Conservation (phyloP, 2,888 invertebrate species). For the Andrena chrysosceles region DNA sequence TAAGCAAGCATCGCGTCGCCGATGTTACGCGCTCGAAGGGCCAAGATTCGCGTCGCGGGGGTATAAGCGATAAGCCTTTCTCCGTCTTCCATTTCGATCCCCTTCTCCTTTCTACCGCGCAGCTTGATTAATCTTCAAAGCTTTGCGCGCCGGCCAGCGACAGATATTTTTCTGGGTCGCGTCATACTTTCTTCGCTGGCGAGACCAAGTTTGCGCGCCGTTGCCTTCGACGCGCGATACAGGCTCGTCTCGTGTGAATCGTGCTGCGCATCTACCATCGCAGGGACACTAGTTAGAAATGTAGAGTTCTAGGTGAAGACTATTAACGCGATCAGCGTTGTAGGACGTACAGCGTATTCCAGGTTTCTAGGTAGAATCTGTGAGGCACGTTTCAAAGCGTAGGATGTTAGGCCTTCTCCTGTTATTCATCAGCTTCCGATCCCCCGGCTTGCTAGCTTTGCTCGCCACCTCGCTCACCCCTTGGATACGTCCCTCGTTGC, state of each 20-base stretch:
- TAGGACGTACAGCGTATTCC: not conserved
- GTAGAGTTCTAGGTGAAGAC: conserved; percentile 32
- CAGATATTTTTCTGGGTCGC: conserved; percentile 53
- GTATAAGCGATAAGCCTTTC: conserved; percentile 1
- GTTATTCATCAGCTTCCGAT: not conserved
- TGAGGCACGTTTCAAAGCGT: not conserved
- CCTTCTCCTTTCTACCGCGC: not conserved
- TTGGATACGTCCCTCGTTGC: not conserved
- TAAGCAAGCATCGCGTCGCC: conserved; percentile 2
- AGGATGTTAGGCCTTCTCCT: not conserved
- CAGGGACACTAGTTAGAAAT: conserved; percentile 39
- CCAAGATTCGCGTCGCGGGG: not conserved
- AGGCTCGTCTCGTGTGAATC: conserved; percentile 39
- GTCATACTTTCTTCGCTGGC: conserved; percentile 47
- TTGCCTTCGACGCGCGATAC: conserved; percentile 32
- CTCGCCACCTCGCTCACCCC: not conserved
- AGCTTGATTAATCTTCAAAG: conserved; percentile 47
- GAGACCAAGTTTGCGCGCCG: conserved; percentile 22
- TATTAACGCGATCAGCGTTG: conserved; percentile 1
- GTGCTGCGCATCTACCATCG: conserved; percentile 40
- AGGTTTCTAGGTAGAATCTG: not conserved
- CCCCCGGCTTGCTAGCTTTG: not conserved
- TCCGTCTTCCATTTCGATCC: conserved; percentile 3
- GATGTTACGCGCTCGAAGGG: conserved; percentile 1
- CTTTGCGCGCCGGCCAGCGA: conserved; percentile 6